Base-by-base conservation (phyloP, 2,888 invertebrate species). In the Dione vanillae region DNA sequence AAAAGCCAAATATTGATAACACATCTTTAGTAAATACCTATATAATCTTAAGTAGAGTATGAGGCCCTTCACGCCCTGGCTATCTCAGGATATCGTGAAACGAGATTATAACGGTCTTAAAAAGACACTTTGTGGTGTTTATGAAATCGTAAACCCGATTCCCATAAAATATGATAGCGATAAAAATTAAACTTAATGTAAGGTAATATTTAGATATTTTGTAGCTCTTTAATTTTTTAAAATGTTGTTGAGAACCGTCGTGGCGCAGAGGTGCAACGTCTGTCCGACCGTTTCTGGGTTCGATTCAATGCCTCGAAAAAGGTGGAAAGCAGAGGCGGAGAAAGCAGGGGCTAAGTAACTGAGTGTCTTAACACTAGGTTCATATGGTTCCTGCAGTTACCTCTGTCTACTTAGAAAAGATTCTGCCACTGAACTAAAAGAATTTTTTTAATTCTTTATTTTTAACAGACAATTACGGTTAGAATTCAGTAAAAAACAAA, bases 121-220 rank as follows among this genome's bases (percentile, higher is more conserved):
- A 62, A 35, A n/a, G 47, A 35, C n/a, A 62, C 62, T 62, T 62
- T 47, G 12, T 35, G 47, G 27, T 47, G 14, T 27, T 62, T 62
- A 62, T 62, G 43, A 35, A 47, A 62, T 35, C 27, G 45, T 62
- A 47, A 62, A 62, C n/a, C n/a, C 35, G 35, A 35, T 61, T 61
- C 27, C 14, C 61, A 27, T 62, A 47, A 62, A 62, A 62, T 62
- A 7, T 62, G 45, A 35, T 47, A 16, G 47, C 62, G 1, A 35
- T 35, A 62, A 47, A n/a, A 16, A 47, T 47, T 8, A 47, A 16
- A 47, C 45, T 52, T 27, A 52, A 52, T 35, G 0, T 35, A 52
- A 52, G 14, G 0, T 35, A n/a, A 52, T 35, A 9, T 52, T 27
- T 52, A 27, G 14, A 12, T 52, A 52, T 52, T 52, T 49, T 19